A percentile compares a stretch with the other conserved stretches of the same genome.
These are phyloP conservation scores for Pollicipes pollicipes DNA, from an alignment of 1,140 invertebrate genomes.

Conservation along the genomic window DNA sequence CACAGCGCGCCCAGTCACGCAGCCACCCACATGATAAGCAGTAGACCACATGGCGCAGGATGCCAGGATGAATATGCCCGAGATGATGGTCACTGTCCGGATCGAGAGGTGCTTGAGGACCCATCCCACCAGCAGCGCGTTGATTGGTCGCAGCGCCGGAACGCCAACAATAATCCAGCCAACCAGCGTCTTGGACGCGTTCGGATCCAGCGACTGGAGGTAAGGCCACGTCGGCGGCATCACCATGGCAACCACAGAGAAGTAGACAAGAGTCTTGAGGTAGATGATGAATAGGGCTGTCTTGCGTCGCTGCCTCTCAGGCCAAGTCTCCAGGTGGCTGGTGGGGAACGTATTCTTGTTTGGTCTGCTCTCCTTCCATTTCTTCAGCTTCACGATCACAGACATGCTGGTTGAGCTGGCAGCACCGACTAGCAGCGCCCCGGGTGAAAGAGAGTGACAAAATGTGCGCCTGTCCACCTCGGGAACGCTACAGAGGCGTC, in stretches of 20 bases:
- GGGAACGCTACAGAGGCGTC: no score
- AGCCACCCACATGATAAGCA: no score
- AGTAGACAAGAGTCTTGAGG: not conserved
- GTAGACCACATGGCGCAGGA: constrained; percentile 1
- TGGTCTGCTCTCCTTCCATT: not conserved
- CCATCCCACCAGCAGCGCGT: not conserved
- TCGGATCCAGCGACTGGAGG: not conserved
- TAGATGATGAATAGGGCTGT: not conserved
- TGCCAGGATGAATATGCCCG: not conserved
- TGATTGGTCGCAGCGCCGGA: not conserved
- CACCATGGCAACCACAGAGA: not conserved
- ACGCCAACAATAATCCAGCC: not conserved
- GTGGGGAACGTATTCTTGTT: not conserved
- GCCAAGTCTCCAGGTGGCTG: not conserved
- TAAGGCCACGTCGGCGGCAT: not conserved
- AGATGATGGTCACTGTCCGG: not conserved
- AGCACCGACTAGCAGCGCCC: no score
- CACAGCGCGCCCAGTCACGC: no score
- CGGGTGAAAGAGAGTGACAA: no score
- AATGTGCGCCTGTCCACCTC: no score
- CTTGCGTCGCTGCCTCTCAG: not conserved
- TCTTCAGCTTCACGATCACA: not conserved
- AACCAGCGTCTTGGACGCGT: not conserved
- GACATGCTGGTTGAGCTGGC: no score
- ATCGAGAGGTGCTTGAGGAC: not conserved